These are phyloP conservation scores for Rhinolophus sinicus DNA, from an alignment of 2,113 vertebrate genomes.

Conservation along the genomic window DNA sequence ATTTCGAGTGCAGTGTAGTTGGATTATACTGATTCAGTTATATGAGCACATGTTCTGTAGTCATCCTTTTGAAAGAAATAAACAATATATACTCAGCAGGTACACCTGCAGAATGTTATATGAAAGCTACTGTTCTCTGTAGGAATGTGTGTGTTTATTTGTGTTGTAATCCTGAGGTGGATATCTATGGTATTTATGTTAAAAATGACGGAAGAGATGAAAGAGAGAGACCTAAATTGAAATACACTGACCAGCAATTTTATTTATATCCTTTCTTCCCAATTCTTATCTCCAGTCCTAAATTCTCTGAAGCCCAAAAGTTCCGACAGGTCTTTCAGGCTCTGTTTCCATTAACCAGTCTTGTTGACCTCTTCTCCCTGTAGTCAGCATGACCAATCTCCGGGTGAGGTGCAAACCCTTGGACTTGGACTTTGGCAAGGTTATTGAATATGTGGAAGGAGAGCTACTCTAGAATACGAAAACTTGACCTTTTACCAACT, in stretches of 20 bases:
- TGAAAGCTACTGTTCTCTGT: neutral
- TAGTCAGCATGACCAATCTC: neutral
- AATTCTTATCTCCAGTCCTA: neutral
- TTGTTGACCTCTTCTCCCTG: neutral
- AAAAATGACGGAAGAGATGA: neutral
- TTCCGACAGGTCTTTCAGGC: neutral
- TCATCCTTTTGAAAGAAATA: conserved; percentile 36
- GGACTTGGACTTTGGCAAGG: neutral
- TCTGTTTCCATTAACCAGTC: neutral
- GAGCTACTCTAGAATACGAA: neutral
- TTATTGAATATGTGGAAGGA: neutral
- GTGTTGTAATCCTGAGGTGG: neutral
- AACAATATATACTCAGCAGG: neutral
- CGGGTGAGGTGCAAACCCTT: neutral
- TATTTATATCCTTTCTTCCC: neutral
- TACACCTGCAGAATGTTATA: neutral
- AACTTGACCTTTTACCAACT: neutral
- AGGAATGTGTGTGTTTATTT: neutral
- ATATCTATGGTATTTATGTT: neutral
- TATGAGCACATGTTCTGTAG: neutral
- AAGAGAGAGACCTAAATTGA: neutral
- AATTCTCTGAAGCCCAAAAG: neutral
- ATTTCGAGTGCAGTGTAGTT: neutral
- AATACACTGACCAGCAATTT: neutral
- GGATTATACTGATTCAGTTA: neutral